Base-by-base conservation (phyloP, 2,797 vertebrate genomes). In the Acrossocheilus wenchowensis region DNA sequence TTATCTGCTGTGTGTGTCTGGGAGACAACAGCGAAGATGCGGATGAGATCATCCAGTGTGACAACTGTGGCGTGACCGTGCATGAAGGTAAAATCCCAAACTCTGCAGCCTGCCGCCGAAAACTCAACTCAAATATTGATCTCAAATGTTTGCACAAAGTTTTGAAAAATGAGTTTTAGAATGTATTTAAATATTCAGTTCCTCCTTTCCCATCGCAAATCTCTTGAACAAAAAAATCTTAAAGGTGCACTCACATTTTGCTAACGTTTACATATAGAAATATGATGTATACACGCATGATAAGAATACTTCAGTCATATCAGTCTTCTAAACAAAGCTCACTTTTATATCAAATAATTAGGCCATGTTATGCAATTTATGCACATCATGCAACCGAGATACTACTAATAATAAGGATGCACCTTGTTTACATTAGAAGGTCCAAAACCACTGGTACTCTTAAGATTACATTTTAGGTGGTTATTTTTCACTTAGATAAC, bases 31-130 rank as follows among this genome's bases (percentile, higher is more conserved):
- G 98, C 8, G 98, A 99, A 93, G 98, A 99, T 80, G 97, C 98
- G 39, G 98, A 99, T 91, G 98, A 99, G 95, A 99, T 99, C 94
- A 99, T 99, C 93, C 98, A 99, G 90, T 99, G 98, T 93, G 98
- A 99, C 95, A 99, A 99, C 94, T 99, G 98, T 90, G 98, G 98
- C 64, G 98, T 99, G 91, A 99, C 98, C 2, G 98, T 99, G 81
- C 98, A 99, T 30, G 98, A 99, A 98, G 98, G 98, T 99, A 96
- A 94, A 90, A 69, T 45, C 54, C 68, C 66, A 85, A 57, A 57
- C 30, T 54, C 39, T 15, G 14, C 26, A 3, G 15, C 34, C n/a
- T 41, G 36, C 57, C 72, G 23, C 82, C 17, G 4, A 68, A 52
- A 66, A 41, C 45, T 23, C 39, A 4, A 34, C 72, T 78, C 48